Conservation (phyloP, 2,888 invertebrate species). For the Drosophila affinis region DNA sequence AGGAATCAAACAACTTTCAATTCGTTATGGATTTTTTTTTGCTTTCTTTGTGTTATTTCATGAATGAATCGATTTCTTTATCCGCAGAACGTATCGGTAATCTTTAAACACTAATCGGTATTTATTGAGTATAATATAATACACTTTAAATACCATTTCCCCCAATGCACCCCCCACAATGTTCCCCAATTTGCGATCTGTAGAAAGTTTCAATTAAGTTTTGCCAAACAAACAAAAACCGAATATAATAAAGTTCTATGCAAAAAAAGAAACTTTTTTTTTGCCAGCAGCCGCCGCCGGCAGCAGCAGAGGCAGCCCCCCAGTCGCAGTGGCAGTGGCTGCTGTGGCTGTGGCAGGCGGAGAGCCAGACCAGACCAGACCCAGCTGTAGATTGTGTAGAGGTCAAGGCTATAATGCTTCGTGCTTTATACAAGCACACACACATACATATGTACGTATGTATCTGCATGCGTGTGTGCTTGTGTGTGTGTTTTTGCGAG, state of each 20-base stretch:
- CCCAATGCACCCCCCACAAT: not conserved
- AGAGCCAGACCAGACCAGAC: not conserved
- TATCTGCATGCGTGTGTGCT: not conserved
- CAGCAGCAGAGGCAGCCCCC: not conserved
- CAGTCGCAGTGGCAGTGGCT: not conserved
- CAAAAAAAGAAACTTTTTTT: slow-evolving; percentile 24
- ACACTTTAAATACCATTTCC: not conserved
- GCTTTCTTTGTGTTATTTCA: too few relatives aligned
- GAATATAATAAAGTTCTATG: slow-evolving; percentile 2
- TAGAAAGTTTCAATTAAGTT: slow-evolving; percentile 32
- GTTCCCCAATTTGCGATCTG: not conserved
- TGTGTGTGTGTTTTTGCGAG: not conserved
- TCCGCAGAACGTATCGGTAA: too few relatives aligned
- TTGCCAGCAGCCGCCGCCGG: too few relatives aligned
- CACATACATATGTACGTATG: not conserved
- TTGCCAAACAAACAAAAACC: slow-evolving; percentile 14
- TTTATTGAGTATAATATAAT: too few relatives aligned
- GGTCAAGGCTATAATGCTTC: slow-evolving; percentile 63
- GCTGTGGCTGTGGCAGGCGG: too few relatives aligned
- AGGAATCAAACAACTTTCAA: too few relatives aligned
- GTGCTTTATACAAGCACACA: slow-evolving; percentile 4
- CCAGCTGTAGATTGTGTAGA: slow-evolving; percentile 61
- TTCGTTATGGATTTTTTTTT: too few relatives aligned
- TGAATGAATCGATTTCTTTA: too few relatives aligned
- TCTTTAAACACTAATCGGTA: too few relatives aligned